Conservation (phyloP, 2,797 vertebrate species). For the Natrix natrix region DNA sequence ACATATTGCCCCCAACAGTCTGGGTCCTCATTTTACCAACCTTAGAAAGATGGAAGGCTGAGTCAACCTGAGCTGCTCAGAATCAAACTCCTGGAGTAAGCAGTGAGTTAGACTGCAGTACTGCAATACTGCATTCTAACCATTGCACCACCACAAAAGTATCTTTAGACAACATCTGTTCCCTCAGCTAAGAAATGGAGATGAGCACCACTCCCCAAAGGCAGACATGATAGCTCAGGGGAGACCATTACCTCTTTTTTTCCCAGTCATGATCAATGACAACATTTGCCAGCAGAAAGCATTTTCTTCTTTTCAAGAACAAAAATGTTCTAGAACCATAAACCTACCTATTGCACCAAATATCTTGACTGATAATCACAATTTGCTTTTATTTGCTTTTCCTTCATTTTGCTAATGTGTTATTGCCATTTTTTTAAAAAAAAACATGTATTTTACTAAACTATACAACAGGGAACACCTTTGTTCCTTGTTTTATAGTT, state of each 20-base stretch:
- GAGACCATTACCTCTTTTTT: not conserved
- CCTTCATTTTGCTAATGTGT: not conserved
- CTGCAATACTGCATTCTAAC: not conserved
- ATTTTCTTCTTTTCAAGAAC: not conserved
- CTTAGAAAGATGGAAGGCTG: not conserved
- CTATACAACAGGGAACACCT: not conserved
- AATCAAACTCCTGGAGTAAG: not conserved
- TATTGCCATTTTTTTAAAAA: not conserved
- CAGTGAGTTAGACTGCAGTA: not conserved
- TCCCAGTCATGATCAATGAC: not conserved
- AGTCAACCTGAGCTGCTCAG: not conserved
- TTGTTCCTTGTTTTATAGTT: not conserved
- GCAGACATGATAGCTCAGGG: not conserved
- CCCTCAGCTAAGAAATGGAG: not conserved
- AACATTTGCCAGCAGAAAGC: not conserved
- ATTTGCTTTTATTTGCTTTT: not conserved
- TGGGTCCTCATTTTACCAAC: not conserved
- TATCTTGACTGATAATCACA: not conserved
- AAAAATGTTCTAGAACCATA: not conserved
- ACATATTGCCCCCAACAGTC: not conserved
- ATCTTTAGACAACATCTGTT: not conserved
- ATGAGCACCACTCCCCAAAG: not conserved
- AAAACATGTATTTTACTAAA: not conserved
- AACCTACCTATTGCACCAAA: not conserved
- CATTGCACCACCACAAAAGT: not conserved